phyloP scores from a whole-genome alignment of 2,113 vertebrate species.

The Leucopternis melanops region DNA sequence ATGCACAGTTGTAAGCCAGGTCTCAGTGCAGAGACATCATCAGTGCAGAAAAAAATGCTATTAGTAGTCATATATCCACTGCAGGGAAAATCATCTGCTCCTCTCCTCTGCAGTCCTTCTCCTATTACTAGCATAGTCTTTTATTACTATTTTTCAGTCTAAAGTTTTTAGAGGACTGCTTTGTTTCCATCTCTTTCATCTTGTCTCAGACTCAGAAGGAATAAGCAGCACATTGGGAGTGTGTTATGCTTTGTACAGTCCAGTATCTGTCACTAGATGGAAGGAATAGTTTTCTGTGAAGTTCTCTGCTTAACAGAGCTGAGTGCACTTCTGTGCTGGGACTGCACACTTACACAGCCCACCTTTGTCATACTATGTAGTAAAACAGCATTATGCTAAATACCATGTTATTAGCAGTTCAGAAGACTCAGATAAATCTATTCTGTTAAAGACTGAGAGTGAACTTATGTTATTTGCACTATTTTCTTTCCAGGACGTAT shows the following conservation, averaged over 20 bases:
- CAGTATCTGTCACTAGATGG: neutral
- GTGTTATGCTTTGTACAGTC: neutral
- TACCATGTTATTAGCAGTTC: neutral
- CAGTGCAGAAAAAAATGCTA: neutral
- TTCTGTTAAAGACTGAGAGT: neutral
- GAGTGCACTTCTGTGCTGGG: neutral
- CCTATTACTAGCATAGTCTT: neutral
- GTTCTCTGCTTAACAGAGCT: neutral
- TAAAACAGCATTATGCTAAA: neutral
- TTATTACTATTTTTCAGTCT: neutral
- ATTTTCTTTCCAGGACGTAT: conserved; percentile 70
- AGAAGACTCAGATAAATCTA: neutral
- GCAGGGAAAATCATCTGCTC: neutral
- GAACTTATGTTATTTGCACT: neutral
- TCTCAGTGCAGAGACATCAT: neutral
- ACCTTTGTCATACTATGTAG: neutral
- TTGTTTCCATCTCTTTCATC: neutral
- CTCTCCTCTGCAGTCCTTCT: neutral
- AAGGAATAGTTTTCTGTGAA: neutral
- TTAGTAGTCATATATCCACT: neutral
- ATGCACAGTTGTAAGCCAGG: neutral
- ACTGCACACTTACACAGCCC: neutral
- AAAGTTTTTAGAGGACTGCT: neutral
- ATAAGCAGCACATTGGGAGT: neutral
- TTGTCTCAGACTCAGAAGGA: neutral